These are phyloP conservation scores for Actenoides hombroni DNA, from an alignment of 2,113 vertebrate genomes.

Conservation along the genomic window DNA sequence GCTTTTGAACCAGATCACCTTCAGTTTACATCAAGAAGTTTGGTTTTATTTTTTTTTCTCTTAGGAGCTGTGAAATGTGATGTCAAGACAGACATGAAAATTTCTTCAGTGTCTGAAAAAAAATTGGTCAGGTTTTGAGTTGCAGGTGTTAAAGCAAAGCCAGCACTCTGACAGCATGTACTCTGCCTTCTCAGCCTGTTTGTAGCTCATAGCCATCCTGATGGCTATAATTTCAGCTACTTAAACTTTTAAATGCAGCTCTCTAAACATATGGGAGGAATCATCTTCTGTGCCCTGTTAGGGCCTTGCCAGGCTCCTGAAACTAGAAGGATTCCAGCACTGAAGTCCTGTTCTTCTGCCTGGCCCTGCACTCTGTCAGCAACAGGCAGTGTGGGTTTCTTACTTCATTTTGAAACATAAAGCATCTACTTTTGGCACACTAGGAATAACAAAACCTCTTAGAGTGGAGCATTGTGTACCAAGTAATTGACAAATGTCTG, in stretches of 20 bases:
- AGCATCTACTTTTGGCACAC: not conserved
- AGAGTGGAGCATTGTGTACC: not conserved
- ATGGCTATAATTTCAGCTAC: not conserved
- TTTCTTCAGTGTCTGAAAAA: not conserved
- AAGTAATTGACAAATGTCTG: not conserved
- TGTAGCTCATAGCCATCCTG: not conserved
- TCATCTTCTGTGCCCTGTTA: not conserved
- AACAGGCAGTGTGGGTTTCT: not conserved
- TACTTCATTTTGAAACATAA: not conserved
- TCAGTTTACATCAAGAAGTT: not conserved
- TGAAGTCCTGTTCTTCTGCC: not conserved
- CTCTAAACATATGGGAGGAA: not conserved
- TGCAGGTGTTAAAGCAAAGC: not conserved
- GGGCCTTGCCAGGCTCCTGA: not conserved
- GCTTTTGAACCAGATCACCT: not conserved
- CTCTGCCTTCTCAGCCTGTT: not conserved
- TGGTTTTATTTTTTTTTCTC: not conserved
- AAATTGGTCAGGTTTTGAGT: not conserved
- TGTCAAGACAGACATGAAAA: not conserved
- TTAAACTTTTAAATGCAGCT: not conserved
- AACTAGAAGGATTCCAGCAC: not conserved
- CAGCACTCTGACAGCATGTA: accelerated
- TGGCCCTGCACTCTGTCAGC: accelerated
- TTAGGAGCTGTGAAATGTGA: not conserved
- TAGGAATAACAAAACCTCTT: not conserved